Evolutionary conservation across 2,113 vertebrate genomes (phyloP).

Genomic region (Ophthalmotilapia sp.): DNA sequence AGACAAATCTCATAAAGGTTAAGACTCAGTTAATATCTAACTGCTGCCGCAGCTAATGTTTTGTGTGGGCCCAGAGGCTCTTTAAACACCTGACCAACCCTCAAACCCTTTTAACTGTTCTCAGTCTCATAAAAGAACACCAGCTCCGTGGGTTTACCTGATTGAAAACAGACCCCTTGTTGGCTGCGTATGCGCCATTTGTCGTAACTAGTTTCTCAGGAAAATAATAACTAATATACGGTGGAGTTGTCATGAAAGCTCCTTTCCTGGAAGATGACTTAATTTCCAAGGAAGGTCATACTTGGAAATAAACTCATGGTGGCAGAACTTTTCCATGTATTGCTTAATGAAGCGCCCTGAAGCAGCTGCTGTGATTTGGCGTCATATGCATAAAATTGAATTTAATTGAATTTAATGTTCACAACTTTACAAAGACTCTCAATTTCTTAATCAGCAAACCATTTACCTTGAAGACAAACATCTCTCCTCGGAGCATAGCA

Average conservation of each 20-base stretch:
- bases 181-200: conserved; percentile 9
- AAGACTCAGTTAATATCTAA: background rate
- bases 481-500: conserved; percentile 89
- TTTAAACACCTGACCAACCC: conserved; percentile 54
- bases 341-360: background rate
- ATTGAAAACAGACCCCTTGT: conserved; percentile 52
- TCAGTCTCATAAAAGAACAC: conserved; percentile 35
- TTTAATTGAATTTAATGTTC: fast-evolving
- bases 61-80: conserved; percentile 36
- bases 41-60: conserved; percentile 5
- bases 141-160: conserved; percentile 38
- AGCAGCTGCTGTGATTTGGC: background rate
- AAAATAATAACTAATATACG: conserved; percentile 11
- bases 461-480: conserved; percentile 96
- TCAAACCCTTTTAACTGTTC: conserved; percentile 28
- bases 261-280: background rate
- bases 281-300: background rate
- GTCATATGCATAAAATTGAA: background rate
- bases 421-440: background rate
- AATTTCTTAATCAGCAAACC: background rate
- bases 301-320: background rate
- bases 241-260: conserved; percentile 2
- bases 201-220: background rate
- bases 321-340: background rate
- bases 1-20: background rate